Conservation (phyloP, 2,888 invertebrate species). For the Xestia ashworthii region DNA sequence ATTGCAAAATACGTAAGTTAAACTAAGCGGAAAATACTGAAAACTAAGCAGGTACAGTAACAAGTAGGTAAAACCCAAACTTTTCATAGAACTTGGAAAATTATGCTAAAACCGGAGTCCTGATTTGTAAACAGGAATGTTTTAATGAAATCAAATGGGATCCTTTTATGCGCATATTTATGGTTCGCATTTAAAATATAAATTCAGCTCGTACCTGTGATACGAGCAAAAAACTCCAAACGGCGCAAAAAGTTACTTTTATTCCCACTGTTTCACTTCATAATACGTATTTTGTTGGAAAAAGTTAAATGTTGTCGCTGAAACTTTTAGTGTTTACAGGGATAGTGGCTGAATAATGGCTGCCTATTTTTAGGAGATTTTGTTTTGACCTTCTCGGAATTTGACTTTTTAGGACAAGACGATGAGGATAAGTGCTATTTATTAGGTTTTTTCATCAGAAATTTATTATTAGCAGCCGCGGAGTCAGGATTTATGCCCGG, state of each 20-base stretch:
- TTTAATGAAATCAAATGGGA: constrained; percentile 83
- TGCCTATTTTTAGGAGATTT: constrained; percentile 17
- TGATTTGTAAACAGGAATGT: constrained; percentile 73
- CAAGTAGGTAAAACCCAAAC: constrained; percentile 23
- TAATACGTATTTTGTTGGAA: constrained; percentile 56
- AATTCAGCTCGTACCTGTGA: constrained; percentile 69
- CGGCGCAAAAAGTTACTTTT: constrained; percentile 61
- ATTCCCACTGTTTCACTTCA: constrained; percentile 58
- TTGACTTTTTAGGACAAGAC: background rate
- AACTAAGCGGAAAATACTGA: background rate
- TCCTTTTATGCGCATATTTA: constrained; percentile 90
- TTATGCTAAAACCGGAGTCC: constrained; percentile 70
- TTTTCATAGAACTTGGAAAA: constrained; percentile 66
- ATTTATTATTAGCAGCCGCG: no score
- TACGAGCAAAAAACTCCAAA: constrained; percentile 72
- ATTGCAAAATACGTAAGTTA: background rate
- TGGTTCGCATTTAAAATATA: constrained; percentile 76
- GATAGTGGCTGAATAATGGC: constrained; percentile 37
- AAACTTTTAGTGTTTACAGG: constrained; percentile 45
- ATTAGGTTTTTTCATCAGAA: no score
- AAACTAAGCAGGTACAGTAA: constrained; percentile 15
- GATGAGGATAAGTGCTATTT: no score
- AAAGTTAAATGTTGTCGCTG: constrained; percentile 43
- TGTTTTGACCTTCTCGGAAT: background rate
- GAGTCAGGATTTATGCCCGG: background rate